These are phyloP conservation scores for Chloropsis hardwickii DNA, from an alignment of 2,113 vertebrate species.

Conservation along the genomic window DNA sequence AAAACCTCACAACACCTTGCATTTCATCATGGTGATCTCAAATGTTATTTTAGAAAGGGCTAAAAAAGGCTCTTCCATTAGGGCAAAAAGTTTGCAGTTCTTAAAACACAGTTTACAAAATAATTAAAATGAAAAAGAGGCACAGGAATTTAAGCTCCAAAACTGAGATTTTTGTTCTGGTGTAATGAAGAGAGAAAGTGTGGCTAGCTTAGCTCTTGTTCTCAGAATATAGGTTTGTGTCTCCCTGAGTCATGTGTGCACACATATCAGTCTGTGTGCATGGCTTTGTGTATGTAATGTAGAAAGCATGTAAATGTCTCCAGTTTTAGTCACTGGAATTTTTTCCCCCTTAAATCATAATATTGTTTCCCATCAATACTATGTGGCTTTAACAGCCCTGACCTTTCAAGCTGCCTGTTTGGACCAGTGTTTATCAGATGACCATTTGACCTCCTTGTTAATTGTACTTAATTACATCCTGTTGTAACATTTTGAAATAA, in stretches of 20 bases:
- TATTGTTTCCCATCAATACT: slow-evolving; percentile 52
- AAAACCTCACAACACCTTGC: background rate
- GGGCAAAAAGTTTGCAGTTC: background rate
- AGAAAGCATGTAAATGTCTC: slow-evolving; percentile 31
- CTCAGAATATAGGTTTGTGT: background rate
- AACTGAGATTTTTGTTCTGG: background rate
- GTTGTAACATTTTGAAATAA: slow-evolving; percentile 79
- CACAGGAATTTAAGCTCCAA: background rate
- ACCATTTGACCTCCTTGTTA: slow-evolving; percentile 84
- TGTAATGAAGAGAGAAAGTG: background rate
- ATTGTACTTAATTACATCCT: slow-evolving; percentile 87
- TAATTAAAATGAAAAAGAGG: background rate
- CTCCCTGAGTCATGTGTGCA: background rate
- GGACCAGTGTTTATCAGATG: slow-evolving; percentile 79
- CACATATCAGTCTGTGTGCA: background rate
- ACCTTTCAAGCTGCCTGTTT: slow-evolving; percentile 68
- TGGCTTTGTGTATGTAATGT: background rate
- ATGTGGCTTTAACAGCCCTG: slow-evolving; percentile 72
- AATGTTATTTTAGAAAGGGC: background rate
- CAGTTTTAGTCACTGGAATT: slow-evolving; percentile 13
- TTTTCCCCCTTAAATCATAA: slow-evolving; percentile 47
- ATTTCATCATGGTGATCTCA: background rate
- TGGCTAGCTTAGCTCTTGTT: background rate
- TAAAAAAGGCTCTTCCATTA: background rate
- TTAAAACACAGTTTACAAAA: background rate